Conservation (phyloP, 2,888 invertebrate genomes). For the Sisyra terminalis region DNA sequence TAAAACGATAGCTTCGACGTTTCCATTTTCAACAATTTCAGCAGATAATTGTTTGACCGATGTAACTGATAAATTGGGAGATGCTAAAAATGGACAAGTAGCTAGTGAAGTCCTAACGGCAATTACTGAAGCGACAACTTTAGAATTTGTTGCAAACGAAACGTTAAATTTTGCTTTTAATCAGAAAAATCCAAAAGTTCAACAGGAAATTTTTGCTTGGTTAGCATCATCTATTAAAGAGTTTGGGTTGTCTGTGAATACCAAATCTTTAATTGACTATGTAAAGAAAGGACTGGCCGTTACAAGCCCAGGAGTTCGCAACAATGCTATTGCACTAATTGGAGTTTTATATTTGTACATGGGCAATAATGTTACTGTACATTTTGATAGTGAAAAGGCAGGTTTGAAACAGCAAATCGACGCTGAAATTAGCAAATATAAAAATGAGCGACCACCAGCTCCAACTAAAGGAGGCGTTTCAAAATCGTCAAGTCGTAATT, state of each 20-base stretch:
- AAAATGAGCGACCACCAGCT: conserved; percentile 58
- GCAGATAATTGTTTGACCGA: conserved; percentile 63
- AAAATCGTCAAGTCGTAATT: conserved; percentile 36
- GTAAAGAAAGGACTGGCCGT: conserved; percentile 71
- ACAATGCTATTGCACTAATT: conserved; percentile 54
- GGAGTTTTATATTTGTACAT: conserved; percentile 70
- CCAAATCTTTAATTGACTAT: conserved; percentile 56
- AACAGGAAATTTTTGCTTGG: conserved; percentile 74
- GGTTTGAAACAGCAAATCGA: conserved; percentile 71
- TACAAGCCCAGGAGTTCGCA: conserved; percentile 70
- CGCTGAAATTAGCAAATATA: conserved; percentile 68
- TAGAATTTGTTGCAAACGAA: conserved; percentile 57
- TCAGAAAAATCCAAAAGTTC: conserved; percentile 85
- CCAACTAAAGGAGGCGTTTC: conserved; percentile 42
- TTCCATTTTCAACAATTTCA: conserved; percentile 50
- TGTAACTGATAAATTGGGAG: conserved; percentile 70
- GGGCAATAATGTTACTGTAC: conserved; percentile 55
- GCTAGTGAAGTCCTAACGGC: conserved; percentile 55
- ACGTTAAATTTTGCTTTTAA: conserved; percentile 58
- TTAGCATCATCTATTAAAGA: conserved; percentile 60
- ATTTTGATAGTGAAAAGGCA: conserved; percentile 78
- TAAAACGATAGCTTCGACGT: conserved; percentile 60
- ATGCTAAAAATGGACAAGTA: conserved; percentile 55
- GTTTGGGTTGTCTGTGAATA: conserved; percentile 67
- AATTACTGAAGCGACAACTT: conserved; percentile 60